Evolutionary conservation across 2,888 invertebrate species (phyloP), one percentile per base, ranked within the genome.

Genomic region (Parnassius smintheus): DNA sequence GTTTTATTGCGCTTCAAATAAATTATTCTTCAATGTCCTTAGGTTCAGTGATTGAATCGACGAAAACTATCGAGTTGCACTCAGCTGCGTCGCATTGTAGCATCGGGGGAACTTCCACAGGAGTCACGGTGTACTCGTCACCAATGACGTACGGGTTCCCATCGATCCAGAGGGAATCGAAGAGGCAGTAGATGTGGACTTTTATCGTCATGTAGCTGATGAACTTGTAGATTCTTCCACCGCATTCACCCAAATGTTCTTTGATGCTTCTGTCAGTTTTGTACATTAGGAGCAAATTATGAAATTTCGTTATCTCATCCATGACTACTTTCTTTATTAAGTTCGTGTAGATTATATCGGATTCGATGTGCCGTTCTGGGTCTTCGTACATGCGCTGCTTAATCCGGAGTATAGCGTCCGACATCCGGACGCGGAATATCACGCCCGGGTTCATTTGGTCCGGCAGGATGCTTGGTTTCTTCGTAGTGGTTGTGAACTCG

Each of bases 331-430:
- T 91, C 54, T 90, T 91, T 0, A 91, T 91, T 7, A 91, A 57
- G 60, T 91, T 91, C 0, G 91, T 90, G 66, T 91, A 91, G 0
- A 91, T 90, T 0, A 91, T 91, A 65, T 91, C 91, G 0, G 86
- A 80, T 81, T 91, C 91, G 0, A 91, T 90, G 49, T 91, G 91
- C 4, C 86, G 66, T 65, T 91, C 91, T 0, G 88, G 89, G 64
- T 91, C 90, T 71, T 91, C 90, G 72, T 91, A 91, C 90, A 91
- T 90, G 0, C 91, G 73, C 35, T 91, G 91, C 42, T 91, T 91
- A 60, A 91, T 91, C 1, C 90, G 67, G 10, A 91, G 64, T 1
- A 91, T 91, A 0, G 91, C 91, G 66, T 91, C 91, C 0, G 91
- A 88, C 91, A 91, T 91, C 7, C 91, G 68, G 0, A 91, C 91